Base-by-base conservation (phyloP, 2,888 invertebrate genomes). In the Idaea dimidiata region DNA sequence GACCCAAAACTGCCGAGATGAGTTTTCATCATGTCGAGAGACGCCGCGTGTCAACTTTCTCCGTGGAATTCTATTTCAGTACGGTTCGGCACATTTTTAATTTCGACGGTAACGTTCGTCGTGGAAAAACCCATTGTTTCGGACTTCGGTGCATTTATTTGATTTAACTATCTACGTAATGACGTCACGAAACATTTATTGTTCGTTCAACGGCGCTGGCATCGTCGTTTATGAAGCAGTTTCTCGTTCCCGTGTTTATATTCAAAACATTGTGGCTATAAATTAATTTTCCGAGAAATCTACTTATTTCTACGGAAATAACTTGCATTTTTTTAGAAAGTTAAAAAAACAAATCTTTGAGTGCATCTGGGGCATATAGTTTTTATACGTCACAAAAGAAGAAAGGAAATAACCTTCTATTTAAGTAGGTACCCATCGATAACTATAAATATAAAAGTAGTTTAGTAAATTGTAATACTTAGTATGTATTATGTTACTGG, bases 1-100 rank as follows among this genome's bases (percentile, higher is more conserved):
- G 90, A 91, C 90, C 90, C 78, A 89, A 89, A 90, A 90, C 84
- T 87, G 89, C 86, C 88, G 65, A 43, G 43, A 75, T 75, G 77
- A 77, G 77, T 82, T 82, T 83, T 78, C 81, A 78, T 80, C 81
- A 66, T 83, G 87, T 83, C 67, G 73, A 77, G 76, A 75, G 80
- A 77, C 81, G 79, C 43, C 79, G 77, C 80, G 83, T 85, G 87
- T 86, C 86, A 84, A 83, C 88, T 90, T 89, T 89, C 88, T 83
- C 87, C 77, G 73, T 59, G 62, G 64, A 64, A 67, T 79, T 84
- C 89, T 90, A 89, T 89, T 90, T 90, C 79, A 75, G 85, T 79
- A 64, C 62, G 24, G 67, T 60, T 76, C 69, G 83, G 81, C 83
- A 84, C 84, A 72, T 72, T 79, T 82, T 81, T 81, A 82, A 82